Evolutionary conservation across 92 coral and sea anemone species (phyloP).

Genomic region (Paramuricea clavata): DNA sequence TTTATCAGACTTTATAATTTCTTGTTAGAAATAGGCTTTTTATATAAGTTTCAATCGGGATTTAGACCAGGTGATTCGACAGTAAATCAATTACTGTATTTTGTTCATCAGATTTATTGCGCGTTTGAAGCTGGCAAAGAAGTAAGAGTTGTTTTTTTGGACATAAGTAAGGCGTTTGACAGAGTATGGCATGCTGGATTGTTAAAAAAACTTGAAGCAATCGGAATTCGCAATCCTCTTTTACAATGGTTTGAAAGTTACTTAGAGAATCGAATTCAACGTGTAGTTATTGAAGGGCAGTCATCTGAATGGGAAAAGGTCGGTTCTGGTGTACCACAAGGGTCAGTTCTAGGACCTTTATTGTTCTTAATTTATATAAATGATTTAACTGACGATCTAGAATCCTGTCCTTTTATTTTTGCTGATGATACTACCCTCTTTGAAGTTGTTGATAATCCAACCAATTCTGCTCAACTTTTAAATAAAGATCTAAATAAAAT

Average conservation of each 20-base stretch:
- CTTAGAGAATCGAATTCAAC: background rate
- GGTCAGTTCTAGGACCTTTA: constrained; percentile 46
- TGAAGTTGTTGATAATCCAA: no score
- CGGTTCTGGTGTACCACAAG: constrained; percentile 47
- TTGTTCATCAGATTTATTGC: constrained; percentile 21
- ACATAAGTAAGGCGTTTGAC: constrained; percentile 27
- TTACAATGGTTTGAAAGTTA: constrained; percentile 10
- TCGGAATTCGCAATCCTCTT: background rate
- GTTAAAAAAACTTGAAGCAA: no score
- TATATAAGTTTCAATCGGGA: constrained; percentile 29
- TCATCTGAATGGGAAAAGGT: constrained; percentile 28
- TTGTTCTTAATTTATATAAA: constrained; percentile 53
- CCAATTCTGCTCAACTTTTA: no score
- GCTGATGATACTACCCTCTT: no score
- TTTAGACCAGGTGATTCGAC: constrained; percentile 44
- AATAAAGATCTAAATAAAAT: no score
- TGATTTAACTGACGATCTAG: constrained; percentile 45
- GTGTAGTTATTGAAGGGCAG: constrained; percentile 41
- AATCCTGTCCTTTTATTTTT: no score
- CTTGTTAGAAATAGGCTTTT: background rate
- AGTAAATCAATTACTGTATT: constrained; percentile 20
- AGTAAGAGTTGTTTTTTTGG: constrained; percentile 52
- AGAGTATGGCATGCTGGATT: no score
- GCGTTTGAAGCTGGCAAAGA: constrained; percentile 33
- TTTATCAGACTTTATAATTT: background rate